Conservation (phyloP, 2,113 vertebrate species). For the Hemiprocne comata region DNA sequence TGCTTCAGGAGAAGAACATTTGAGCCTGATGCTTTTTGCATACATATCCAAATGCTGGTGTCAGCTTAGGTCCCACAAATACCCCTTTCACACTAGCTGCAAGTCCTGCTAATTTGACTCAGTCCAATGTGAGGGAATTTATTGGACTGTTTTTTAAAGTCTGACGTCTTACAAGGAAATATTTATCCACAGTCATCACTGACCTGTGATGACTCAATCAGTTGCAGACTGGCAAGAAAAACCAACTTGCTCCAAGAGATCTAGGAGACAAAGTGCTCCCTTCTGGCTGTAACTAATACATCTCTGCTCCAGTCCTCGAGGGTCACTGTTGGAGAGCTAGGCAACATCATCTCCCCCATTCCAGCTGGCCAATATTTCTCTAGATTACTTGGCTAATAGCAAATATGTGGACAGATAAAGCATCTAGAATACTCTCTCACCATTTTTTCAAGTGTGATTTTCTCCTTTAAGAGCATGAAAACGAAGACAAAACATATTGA, state of each 20-base stretch:
- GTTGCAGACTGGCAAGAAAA: conserved; percentile 44
- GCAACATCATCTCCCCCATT: neutral
- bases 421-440: neutral
- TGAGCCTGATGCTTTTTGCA: rapidly evolving
- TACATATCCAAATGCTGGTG: neutral
- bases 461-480: neutral
- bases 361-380: neutral
- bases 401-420: neutral
- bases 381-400: neutral
- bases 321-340: neutral
- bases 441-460: neutral
- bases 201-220: conserved; percentile 65
- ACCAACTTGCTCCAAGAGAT: conserved; percentile 31
- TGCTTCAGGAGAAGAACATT: rapidly evolving
- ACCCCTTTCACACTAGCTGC: neutral
- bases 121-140: neutral
- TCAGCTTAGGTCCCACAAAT: neutral
- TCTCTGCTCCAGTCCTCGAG: conserved; percentile 35
- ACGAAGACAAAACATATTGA: neutral
- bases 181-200: conserved; percentile 42
- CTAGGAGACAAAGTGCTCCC: conserved; percentile 53
- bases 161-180: conserved; percentile 53
- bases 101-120: neutral
- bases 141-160: conserved; percentile 16
- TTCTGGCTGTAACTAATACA: conserved; percentile 25